Evolutionary conservation across 2,113 vertebrate genomes (phyloP).

Genomic region (Rhinolophus sinicus): DNA sequence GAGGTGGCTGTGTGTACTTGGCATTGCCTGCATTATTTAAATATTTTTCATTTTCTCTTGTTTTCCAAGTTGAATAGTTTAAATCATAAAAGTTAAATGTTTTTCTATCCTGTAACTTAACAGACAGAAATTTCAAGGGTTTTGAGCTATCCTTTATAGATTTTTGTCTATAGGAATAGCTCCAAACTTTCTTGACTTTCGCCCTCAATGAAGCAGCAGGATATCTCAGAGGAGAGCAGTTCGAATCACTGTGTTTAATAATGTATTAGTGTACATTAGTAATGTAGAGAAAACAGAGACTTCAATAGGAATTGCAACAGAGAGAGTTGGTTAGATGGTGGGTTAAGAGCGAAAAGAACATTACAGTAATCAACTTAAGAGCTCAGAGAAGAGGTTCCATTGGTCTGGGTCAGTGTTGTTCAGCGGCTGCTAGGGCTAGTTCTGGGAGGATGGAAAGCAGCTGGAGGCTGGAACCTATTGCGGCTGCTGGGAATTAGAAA

Average conservation of each 20-base stretch:
- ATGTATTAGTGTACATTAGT: not conserved
- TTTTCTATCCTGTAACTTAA: not conserved
- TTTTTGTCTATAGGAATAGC: conserved; percentile 42
- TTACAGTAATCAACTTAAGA: not conserved
- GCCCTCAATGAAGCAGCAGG: conserved; percentile 3
- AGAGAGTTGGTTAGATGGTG: not conserved
- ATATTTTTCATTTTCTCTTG: not conserved
- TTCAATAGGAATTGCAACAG: not conserved
- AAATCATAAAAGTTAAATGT: not conserved
- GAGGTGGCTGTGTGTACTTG: not conserved
- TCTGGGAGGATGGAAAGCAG: not conserved
- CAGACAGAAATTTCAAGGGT: not conserved
- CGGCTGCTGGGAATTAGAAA: conserved; percentile 5
- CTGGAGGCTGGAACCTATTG: not conserved
- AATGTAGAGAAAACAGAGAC: conserved; percentile 24
- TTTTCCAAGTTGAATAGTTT: not conserved
- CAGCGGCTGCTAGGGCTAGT: not conserved
- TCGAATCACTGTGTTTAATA: not conserved
- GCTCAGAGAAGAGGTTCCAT: not conserved
- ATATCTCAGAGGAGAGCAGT: not conserved
- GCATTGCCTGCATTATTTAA: not conserved
- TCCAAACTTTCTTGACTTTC: conserved; percentile 29
- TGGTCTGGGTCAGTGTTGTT: not conserved
- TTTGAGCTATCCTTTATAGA: conserved; percentile 18
- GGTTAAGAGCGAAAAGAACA: not conserved